Evolutionary conservation across 2,888 invertebrate species (phyloP).

Genomic region (Agrenia bidenticulata): DNA sequence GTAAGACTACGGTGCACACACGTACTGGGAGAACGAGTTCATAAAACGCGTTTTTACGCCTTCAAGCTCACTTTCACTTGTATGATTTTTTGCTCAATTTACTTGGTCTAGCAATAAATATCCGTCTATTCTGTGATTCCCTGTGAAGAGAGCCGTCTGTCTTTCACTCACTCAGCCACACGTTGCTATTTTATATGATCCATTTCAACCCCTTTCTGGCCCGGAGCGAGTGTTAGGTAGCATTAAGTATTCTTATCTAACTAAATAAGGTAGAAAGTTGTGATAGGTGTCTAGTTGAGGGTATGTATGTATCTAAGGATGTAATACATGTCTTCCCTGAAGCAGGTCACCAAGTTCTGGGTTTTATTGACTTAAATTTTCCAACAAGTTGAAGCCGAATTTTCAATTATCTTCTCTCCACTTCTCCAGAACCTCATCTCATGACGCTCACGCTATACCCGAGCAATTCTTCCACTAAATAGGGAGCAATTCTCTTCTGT

Average conservation of each 20-base stretch:
- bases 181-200: neutral
- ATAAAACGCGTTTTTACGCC: conserved; percentile 16
- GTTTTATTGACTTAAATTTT: conserved; percentile 23
- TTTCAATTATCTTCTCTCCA: conserved; percentile 17
- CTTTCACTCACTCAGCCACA: conserved; percentile 4
- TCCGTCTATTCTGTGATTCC: conserved; percentile 1
- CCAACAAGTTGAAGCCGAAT: conserved; percentile 14
- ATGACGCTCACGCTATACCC: no score
- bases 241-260: neutral
- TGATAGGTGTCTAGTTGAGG: no score
- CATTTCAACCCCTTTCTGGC: neutral
- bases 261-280: no score
- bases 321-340: neutral
- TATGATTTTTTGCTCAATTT: conserved; percentile 25
- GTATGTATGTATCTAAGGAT: no score
- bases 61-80: conserved; percentile 21
- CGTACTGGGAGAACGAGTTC: conserved; percentile 11
- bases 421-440: no score
- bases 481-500: no score
- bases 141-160: conserved; percentile 4
- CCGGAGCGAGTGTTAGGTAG: no score
- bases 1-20: neutral
- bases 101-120: conserved; percentile 19
- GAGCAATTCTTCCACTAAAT: no score
- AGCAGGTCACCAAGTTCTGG: conserved; percentile 3